Evolutionary conservation across 2,888 invertebrate species (phyloP).

Genomic region (Melinaea marsaeus): DNA sequence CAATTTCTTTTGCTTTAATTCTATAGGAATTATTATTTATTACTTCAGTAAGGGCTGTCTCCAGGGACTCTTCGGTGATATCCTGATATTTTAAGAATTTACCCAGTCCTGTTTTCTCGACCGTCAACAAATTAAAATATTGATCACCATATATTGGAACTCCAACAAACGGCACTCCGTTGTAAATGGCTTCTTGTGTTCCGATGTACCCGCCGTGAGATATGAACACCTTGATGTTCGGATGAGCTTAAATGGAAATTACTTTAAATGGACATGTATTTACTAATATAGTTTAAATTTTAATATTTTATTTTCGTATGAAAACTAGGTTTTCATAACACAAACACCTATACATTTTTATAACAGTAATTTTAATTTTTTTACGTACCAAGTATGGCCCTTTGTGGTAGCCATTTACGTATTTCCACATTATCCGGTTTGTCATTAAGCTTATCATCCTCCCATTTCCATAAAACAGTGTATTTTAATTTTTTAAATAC

Average conservation of each 20-base stretch:
- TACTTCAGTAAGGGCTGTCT: slow-evolving; percentile 51
- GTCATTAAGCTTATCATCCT: slow-evolving; percentile 73
- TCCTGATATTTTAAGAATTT: slow-evolving; percentile 62
- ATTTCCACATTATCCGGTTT: slow-evolving; percentile 77
- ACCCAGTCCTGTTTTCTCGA: slow-evolving; percentile 61
- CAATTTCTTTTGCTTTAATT: slow-evolving; percentile 56
- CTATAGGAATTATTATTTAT: slow-evolving; percentile 55
- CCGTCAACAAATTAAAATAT: slow-evolving; percentile 67
- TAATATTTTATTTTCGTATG: no score
- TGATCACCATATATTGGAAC: slow-evolving; percentile 74
- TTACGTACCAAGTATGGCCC: slow-evolving; percentile 77
- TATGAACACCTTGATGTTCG: slow-evolving; percentile 78
- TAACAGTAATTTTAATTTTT: not conserved
- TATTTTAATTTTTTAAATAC: slow-evolving; percentile 79
- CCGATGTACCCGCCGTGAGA: slow-evolving; percentile 83
- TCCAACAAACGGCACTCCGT: slow-evolving; percentile 77
- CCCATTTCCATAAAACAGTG: slow-evolving; percentile 84
- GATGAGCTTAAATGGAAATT: slow-evolving; percentile 62
- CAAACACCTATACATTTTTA: no score
- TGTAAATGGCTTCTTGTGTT: slow-evolving; percentile 78
- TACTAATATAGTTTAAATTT: not conserved
- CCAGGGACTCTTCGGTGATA: slow-evolving; percentile 60
- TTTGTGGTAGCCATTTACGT: slow-evolving; percentile 83
- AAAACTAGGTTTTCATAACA: no score
- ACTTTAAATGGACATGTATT: not conserved